Evolutionary conservation across 2,113 vertebrate genomes (phyloP), one percentile per base, ranked within the genome.

Genomic region (Kryptolebias marmoratus): DNA sequence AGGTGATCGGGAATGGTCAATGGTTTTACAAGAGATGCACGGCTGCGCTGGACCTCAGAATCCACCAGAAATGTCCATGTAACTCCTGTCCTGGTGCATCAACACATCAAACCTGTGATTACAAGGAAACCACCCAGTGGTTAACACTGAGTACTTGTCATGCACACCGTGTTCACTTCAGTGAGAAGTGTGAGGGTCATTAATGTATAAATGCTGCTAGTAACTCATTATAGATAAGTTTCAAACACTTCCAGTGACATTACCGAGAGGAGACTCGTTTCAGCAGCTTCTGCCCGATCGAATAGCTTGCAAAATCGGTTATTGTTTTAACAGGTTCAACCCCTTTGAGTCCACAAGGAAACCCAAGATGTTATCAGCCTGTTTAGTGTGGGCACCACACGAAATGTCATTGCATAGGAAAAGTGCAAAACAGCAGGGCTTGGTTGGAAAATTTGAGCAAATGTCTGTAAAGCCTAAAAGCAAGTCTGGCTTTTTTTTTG

Each of bases 41-140:
- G 47, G 36, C 16, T 55, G 22, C 9, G 30, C 55, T 7, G 3
- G 4, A 30, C 8, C 11, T 10, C 1, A 28, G 44, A 11, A 27
- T 49, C 2, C 5, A n/a, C 6, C 49, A 62, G 4, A 59, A 28
- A 57, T 50, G 14, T 71, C 18, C 50, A 10, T 45, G 27, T 67
- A 16, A 22, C 60, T 58, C 13, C 9, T 12, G n/a, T 57, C 7
- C 11, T 45, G 39, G 60, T 68, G 54, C 73, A 67, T 55, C 50
- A 79, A 39, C 42, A 9, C 22, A 1, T n/a, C 16, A 49, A 64
- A 63, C 47, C 30, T 83, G 70, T 55, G 54, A 80, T 39, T 22
- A 45, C 22, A 58, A 71, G 64, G 57, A 73, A 83, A 84, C 32
- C 28, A 39, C 44, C 47, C 1, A 53, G 65, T 69, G 76, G 81